Evolutionary conservation across 2,888 invertebrate species (phyloP), one percentile per base, ranked within the genome.

Genomic region (Hesperia comma): DNA sequence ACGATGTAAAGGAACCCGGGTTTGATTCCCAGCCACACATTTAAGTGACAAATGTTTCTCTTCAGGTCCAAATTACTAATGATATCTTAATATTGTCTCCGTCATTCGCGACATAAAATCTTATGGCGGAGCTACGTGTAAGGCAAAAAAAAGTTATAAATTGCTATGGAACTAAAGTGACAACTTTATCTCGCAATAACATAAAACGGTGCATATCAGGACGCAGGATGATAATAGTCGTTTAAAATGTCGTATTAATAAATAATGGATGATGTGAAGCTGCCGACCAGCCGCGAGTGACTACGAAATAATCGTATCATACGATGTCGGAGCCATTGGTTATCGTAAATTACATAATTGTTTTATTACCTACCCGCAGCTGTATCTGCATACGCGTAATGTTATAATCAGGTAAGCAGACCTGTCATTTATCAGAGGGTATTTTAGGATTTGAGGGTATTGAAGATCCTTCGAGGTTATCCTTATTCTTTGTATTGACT

Each of bases 331-430:
- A 69, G 68, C 56, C 72, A 71, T 69, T 71, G 66, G 51, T 69
- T 61, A 70, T 70, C 61, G 68, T 68, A 67, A 75, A 76, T 70
- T 69, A 70, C 77, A 71, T 71, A 76, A 81, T 82, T 80, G 79
- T 80, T 81, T 81, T 80, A 84, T 82, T 78, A 81, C 19, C 33
- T 40, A 46, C 72, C 67, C 41, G 76, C 83, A 83, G 79, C 79
- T 84, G 83, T 55, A n/a, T 33, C n/a, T 17, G n/a, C 26, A 26
- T 26, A 26, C 26, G 2, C 46, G 4, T 46, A 15, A 46, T 46
- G 4, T 46, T 17, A 46, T 46, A 26, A 26, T 26, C 26, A 26
- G 26, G 26, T 26, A 26, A 26, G 26, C 26, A 26, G 26, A 26
- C 26, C 26, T 26, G 26, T 26, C 26, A 5, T 26, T 26, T 26